Evolutionary conservation across 2,888 invertebrate genomes (phyloP).

Genomic region (Brenthis hecate): DNA sequence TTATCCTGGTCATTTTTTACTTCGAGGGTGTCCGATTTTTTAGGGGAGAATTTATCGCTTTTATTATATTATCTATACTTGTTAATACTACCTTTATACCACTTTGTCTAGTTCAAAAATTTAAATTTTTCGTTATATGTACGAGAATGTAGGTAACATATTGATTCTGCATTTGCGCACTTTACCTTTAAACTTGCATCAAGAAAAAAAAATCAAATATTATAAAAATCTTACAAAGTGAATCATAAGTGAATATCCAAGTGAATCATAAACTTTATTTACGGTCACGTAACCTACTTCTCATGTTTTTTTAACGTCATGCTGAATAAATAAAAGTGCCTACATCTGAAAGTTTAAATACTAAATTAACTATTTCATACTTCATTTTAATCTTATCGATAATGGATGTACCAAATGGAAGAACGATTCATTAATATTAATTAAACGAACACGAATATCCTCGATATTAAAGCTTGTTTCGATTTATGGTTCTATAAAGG

Average conservation of each 20-base stretch:
- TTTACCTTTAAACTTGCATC: not conserved
- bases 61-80: constrained; percentile 51
- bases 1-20: constrained; percentile 82
- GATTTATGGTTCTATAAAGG: constrained; percentile 27
- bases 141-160: not conserved
- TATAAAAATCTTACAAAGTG: not conserved
- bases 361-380: constrained; percentile 17
- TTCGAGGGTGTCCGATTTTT: constrained; percentile 76
- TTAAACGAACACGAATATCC: constrained; percentile 12
- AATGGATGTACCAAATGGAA: not conserved
- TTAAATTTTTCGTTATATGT: constrained; percentile 16
- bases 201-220: not conserved
- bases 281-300: constrained; percentile 21
- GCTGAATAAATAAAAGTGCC: constrained; percentile 10
- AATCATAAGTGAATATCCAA: constrained; percentile 8
- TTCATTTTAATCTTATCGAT: constrained; percentile 11
- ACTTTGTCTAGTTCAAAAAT: constrained; percentile 46
- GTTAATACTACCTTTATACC: constrained; percentile 51
- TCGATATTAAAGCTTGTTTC: not conserved
- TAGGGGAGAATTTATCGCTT: constrained; percentile 73
- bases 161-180: not conserved
- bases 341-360: not conserved
- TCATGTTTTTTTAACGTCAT: not conserved
- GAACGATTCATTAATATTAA: constrained; percentile 17
- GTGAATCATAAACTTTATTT: constrained; percentile 19